phyloP scores from a whole-genome alignment of 2,888 invertebrate genomes.

The Tenthredo distinguenda region DNA sequence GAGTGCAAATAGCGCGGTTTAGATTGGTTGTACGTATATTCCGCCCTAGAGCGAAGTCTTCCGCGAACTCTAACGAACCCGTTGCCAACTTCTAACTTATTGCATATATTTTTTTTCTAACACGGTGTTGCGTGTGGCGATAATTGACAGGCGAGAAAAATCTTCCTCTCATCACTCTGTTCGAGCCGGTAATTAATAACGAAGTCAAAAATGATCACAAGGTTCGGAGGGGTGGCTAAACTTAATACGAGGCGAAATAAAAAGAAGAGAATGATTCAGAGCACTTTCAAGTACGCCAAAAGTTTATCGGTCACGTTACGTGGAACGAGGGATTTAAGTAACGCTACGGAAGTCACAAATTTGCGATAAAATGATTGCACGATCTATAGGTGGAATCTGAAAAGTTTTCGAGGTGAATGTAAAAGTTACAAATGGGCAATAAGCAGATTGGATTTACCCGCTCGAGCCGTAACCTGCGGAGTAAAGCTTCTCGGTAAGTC shows the following conservation, averaged over 20 bases:
- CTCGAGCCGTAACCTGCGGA: slow-evolving; percentile 54
- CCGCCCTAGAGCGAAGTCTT: slow-evolving; percentile 54
- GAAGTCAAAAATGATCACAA: not conserved
- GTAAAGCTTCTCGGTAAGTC: slow-evolving; percentile 52
- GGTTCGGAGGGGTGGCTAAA: not conserved
- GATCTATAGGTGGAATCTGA: not conserved
- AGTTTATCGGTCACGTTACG: slow-evolving; percentile 10
- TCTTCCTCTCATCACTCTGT: not conserved
- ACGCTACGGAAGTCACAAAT: slow-evolving; percentile 22
- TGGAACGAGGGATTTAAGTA: slow-evolving; percentile 4
- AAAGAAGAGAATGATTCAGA: not conserved
- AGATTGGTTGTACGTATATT: slow-evolving; percentile 54
- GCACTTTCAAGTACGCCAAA: not conserved
- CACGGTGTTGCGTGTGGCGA: slow-evolving; percentile 4
- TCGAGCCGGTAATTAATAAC: no score
- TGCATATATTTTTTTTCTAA: not conserved
- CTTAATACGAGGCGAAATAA: not conserved
- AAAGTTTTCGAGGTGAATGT: slow-evolving; percentile 45
- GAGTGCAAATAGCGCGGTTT: slow-evolving; percentile 52
- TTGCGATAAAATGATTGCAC: slow-evolving; percentile 5
- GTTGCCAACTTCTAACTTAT: slow-evolving; percentile 54
- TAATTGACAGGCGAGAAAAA: slow-evolving; percentile 51
- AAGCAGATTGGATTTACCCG: slow-evolving; percentile 70
- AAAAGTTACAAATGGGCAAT: slow-evolving; percentile 69
- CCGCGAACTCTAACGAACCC: slow-evolving; percentile 23